These are phyloP conservation scores for Tenthredo notha DNA, from an alignment of 2,888 invertebrate genomes.

Conservation along the genomic window DNA sequence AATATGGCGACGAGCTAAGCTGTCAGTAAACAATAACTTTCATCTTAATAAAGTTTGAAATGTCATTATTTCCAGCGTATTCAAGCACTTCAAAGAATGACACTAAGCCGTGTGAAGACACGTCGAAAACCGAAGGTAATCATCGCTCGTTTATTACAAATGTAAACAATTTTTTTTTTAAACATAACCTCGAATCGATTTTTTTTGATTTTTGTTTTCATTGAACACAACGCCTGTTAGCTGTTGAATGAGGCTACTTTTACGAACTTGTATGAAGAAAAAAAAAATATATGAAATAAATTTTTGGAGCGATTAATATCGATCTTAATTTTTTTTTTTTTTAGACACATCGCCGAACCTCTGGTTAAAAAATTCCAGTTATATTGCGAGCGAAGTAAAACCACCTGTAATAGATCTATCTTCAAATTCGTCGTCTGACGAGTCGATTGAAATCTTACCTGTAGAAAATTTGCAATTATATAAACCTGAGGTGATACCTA, in stretches of 20 bases:
- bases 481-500: slow-evolving; percentile 28
- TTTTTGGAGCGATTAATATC: background rate
- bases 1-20: background rate
- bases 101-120: slow-evolving; percentile 38
- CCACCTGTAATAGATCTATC: slow-evolving; percentile 59
- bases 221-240: background rate
- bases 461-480: slow-evolving; percentile 51
- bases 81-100: slow-evolving; percentile 59
- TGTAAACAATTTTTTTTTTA: background rate
- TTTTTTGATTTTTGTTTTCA: background rate
- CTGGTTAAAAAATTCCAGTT: slow-evolving; percentile 78
- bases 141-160: slow-evolving; percentile 9
- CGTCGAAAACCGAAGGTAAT: slow-evolving; percentile 57
- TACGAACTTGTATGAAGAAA: background rate
- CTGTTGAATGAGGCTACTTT: background rate
- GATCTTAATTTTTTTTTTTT: slow-evolving; percentile 56
- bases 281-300: background rate
- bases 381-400: slow-evolving; percentile 65
- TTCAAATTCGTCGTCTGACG: slow-evolving; percentile 67
- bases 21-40: background rate
- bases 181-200: background rate
- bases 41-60: slow-evolving; percentile 59
- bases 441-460: slow-evolving; percentile 58
- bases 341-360: slow-evolving; percentile 56
- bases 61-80: slow-evolving; percentile 80